These are phyloP conservation scores for Pteropus alecto DNA, from an alignment of 2,113 vertebrate genomes.

Conservation along the genomic window DNA sequence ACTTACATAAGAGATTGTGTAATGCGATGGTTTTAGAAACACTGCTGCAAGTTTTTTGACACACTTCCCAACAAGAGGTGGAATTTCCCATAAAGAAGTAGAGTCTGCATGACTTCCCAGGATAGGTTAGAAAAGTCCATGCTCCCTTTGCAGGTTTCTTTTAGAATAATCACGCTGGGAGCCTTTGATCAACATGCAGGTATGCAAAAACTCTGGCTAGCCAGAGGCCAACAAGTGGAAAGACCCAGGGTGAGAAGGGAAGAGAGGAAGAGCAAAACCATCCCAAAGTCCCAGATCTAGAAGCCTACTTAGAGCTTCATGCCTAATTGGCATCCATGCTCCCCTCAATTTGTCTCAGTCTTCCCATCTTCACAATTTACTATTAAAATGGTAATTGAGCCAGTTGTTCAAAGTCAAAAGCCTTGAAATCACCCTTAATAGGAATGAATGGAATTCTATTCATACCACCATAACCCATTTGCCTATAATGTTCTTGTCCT, in stretches of 20 bases:
- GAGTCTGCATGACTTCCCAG: not conserved
- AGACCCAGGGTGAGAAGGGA: not conserved
- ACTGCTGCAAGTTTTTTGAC: not conserved
- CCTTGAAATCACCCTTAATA: not conserved
- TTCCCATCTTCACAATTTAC: not conserved
- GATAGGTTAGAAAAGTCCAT: not conserved
- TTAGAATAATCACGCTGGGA: not conserved
- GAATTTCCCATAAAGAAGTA: not conserved
- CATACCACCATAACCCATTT: not conserved
- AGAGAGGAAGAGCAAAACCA: not conserved
- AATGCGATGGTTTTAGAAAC: not conserved
- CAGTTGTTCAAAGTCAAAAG: not conserved
- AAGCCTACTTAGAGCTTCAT: not conserved
- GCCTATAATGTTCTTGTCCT: not conserved
- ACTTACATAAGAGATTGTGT: not conserved
- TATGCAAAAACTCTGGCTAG: not conserved
- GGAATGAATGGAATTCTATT: not conserved
- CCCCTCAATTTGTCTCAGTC: not conserved
- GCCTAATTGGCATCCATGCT: not conserved
- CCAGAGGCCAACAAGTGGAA: not conserved
- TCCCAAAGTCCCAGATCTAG: not conserved
- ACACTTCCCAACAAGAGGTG: not conserved
- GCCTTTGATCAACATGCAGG: not conserved
- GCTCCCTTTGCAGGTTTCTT: not conserved
- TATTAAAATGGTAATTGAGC: not conserved